Percentiles rank a stretch among this genome's conserved stretches.
Conservation (phyloP, 2,888 invertebrate genomes). For the Pycnomerus fuliginosus region DNA sequence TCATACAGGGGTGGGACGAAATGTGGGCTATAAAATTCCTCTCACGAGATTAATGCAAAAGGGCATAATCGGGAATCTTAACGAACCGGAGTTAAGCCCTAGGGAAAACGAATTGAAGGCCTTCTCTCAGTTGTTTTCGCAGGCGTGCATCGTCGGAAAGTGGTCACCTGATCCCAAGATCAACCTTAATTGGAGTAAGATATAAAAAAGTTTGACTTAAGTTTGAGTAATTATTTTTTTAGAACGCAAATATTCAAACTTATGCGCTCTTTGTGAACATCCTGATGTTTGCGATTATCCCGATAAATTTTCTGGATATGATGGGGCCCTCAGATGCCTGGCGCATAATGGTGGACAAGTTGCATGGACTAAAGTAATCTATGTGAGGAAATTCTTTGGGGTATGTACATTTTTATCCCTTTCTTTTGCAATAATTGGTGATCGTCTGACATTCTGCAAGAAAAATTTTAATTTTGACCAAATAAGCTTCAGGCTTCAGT, state of each 20-base stretch:
- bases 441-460: too few species aligned
- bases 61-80: constrained; percentile 65
- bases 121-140: constrained; percentile 73
- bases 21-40: constrained; percentile 86
- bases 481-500: too few species aligned
- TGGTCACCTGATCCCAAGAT: constrained; percentile 77
- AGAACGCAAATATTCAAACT: constrained; percentile 75
- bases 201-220: background rate
- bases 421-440: constrained; percentile 6
- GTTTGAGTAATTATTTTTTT: constrained; percentile 30
- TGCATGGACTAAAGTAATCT: constrained; percentile 83
- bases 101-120: constrained; percentile 81
- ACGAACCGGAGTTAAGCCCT: constrained; percentile 68
- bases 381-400: constrained; percentile 76
- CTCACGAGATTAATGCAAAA: constrained; percentile 74
- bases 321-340: constrained; percentile 81
- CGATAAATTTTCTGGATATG: constrained; percentile 83
- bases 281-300: constrained; percentile 77
- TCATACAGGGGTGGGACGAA: constrained; percentile 83
- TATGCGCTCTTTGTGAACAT: constrained; percentile 77
- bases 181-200: constrained; percentile 70
- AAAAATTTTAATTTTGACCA: too few species aligned
- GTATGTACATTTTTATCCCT: constrained; percentile 47
- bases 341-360: constrained; percentile 80
- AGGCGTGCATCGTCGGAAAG: constrained; percentile 83